phyloP scores from a whole-genome alignment of 2,113 vertebrate genomes.

The Petrocephalus zakoni region DNA sequence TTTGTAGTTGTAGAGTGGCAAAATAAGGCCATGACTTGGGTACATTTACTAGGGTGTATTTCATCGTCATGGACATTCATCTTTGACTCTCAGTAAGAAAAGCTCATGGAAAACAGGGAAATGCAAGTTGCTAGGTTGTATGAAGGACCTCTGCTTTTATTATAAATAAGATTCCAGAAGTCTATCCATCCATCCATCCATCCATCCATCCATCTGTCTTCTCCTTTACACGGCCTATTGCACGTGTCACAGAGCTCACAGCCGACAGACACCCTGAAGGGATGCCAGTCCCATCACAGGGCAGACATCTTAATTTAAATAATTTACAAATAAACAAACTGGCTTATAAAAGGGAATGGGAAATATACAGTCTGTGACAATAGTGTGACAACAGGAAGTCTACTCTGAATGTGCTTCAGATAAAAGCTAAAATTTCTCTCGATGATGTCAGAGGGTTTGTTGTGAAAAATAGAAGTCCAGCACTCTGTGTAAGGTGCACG shows the following conservation, averaged over 20 bases:
- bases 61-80: neutral
- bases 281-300: neutral
- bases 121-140: neutral
- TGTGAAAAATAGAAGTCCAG: neutral
- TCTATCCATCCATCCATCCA: neutral
- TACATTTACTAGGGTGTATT: neutral
- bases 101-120: neutral
- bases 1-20: neutral
- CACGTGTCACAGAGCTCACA: neutral
- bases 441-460: neutral
- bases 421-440: neutral
- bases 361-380: neutral
- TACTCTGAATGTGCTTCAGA: neutral
- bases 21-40: neutral
- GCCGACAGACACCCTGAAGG: neutral
- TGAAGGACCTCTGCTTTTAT: neutral
- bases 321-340: neutral
- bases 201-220: neutral
- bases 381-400: neutral
- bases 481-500: neutral
- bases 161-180: neutral
- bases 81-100: neutral
- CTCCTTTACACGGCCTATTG: neutral
- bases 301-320: neutral
- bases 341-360: neutral